Evolutionary conservation across 2,888 invertebrate genomes (phyloP).

Genomic region (Athalia circularis): DNA sequence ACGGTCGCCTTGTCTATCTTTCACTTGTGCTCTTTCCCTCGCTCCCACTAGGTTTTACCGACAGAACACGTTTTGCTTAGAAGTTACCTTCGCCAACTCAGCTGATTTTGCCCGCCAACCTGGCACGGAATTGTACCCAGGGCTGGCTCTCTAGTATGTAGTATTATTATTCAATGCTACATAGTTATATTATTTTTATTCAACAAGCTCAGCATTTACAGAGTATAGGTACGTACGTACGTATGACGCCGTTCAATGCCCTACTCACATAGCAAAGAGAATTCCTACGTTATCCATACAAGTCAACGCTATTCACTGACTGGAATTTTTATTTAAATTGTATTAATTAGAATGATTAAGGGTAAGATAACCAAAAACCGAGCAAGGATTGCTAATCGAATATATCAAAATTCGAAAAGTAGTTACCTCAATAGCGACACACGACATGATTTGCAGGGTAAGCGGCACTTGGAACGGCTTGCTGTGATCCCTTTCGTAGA

Average conservation of each 20-base stretch:
- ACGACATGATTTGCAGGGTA: slow-evolving; percentile 85
- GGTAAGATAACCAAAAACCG: neutral
- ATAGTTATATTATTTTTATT: too few relatives aligned
- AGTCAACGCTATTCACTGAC: slow-evolving; percentile 50
- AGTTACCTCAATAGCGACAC: slow-evolving; percentile 85
- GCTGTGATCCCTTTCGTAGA: slow-evolving; percentile 79
- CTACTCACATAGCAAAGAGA: slow-evolving; percentile 46
- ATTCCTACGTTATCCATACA: slow-evolving; percentile 47
- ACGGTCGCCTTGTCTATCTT: too few relatives aligned
- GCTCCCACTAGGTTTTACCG: too few relatives aligned
- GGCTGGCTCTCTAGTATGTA: too few relatives aligned
- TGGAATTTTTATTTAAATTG: slow-evolving; percentile 4
- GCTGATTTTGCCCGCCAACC: too few relatives aligned
- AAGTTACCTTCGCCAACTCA: too few relatives aligned
- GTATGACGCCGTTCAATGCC: slow-evolving; percentile 38
- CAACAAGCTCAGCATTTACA: neutral
- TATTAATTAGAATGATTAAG: neutral
- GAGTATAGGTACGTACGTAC: slow-evolving; percentile 26
- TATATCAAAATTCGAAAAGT: slow-evolving; percentile 11
- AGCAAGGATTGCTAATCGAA: neutral
- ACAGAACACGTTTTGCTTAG: too few relatives aligned
- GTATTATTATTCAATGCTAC: too few relatives aligned
- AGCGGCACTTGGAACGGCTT: slow-evolving; percentile 81
- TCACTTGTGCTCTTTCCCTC: too few relatives aligned
- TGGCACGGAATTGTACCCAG: too few relatives aligned